Conservation (phyloP, 1,140 invertebrate genomes). For the Rhopalosiphum padi region DNA sequence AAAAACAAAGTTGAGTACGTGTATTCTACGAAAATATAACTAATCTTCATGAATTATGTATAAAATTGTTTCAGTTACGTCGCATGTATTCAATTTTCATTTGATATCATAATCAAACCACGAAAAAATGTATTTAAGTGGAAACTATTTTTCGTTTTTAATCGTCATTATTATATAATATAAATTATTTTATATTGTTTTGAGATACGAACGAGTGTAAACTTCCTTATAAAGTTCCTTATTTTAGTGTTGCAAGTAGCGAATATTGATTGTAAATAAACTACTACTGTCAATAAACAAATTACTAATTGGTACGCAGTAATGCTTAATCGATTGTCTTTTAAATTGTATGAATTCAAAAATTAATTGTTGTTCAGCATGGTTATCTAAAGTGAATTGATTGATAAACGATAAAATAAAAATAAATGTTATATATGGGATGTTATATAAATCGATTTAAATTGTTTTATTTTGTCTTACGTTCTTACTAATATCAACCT, state of each 20-base stretch:
- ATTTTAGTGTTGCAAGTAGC: background rate
- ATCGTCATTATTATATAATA: background rate
- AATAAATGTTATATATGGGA: background rate
- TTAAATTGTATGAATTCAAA: background rate
- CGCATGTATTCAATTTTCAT: background rate
- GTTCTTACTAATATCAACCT: background rate
- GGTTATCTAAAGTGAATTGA: background rate
- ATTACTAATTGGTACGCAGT: background rate
- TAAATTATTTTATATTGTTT: background rate
- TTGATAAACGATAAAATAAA: background rate
- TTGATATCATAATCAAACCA: background rate
- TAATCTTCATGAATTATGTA: too few relatives aligned
- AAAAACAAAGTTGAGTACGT: too few relatives aligned
- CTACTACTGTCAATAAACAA: background rate
- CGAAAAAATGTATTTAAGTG: background rate
- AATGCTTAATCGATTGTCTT: background rate
- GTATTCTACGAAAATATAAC: too few relatives aligned
- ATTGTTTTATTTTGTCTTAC: background rate
- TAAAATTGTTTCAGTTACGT: too few relatives aligned
- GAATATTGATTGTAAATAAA: constrained; percentile 18
- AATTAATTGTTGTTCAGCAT: constrained; percentile 10
- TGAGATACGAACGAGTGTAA: background rate
- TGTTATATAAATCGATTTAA: background rate
- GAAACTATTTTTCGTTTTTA: background rate
- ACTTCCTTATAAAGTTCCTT: background rate